phyloP scores from a whole-genome alignment of 2,797 vertebrate genomes.

The Delichon dasypus region DNA sequence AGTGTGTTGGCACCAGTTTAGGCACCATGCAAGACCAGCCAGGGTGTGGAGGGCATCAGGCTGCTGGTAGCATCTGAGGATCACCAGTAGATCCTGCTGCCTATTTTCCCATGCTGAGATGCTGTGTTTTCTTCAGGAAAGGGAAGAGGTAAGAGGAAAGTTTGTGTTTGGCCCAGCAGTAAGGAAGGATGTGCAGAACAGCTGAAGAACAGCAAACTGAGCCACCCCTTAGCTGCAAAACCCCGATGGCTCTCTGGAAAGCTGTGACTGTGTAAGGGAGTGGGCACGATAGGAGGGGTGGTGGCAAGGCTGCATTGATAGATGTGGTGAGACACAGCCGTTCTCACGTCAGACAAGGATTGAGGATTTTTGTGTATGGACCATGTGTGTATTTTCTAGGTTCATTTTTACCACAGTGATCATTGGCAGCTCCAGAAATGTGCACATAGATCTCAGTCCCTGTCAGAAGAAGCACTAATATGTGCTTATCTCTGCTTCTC shows the following conservation, averaged over 20 bases:
- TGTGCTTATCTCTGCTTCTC: not conserved
- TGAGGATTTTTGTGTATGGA: not conserved
- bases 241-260: not conserved
- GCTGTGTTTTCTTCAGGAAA: not conserved
- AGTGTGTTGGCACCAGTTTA: not conserved
- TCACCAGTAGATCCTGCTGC: not conserved
- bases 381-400: not conserved
- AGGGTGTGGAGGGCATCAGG: not conserved
- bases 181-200: not conserved
- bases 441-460: not conserved
- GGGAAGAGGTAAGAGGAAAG: not conserved
- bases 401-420: not conserved
- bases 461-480: not conserved
- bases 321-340: too few species aligned
- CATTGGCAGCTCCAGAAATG: not conserved
- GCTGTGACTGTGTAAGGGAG: not conserved
- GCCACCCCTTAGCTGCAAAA: not conserved
- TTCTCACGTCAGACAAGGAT: not conserved
- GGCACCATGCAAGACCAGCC: not conserved
- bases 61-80: not conserved
- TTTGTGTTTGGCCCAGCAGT: accelerated
- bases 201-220: not conserved
- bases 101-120: not conserved
- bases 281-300: not conserved
- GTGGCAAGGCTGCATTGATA: not conserved